Base-by-base conservation (phyloP, 2,888 invertebrate genomes). In the Tiphia femorata region DNA sequence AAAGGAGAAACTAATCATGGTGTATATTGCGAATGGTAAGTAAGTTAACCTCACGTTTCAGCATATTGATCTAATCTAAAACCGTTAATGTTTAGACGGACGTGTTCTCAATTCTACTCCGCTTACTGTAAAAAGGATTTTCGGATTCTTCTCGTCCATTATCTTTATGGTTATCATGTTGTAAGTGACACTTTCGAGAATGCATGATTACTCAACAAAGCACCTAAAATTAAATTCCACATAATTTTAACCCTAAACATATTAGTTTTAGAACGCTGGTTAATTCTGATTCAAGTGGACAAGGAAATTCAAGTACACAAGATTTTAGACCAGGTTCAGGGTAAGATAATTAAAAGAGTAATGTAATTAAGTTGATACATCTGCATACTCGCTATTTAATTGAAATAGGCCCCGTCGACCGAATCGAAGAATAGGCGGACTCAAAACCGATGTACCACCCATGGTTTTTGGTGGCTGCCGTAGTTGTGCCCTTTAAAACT, bases 391-490 rank as follows among this genome's bases (percentile, higher is more conserved):
- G 12, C 30, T 30, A 21, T 60, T 27, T 21, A 44, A 35, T 1
- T 27, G 33, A 19, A 58, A 0, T 38, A 78, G 78, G 10, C 67
- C 75, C 3, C 67, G 62, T 51, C 74, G 72, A 19, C 70, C 78
- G 20, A 63, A 51, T 2, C 75, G 76, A 7, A 71, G 62, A 58
- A 55, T 78, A n/a, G 76, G 75, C 12, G 66, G 75, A 51, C 65
- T 67, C 10, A 73, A 76, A 46, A 58, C 64, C 14, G 54, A 67
- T 12, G 48, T 5, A 51, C 47, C 4, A 57, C 74, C 8, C 49
- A 61, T 77, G 38, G 76, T 77, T 4, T 61, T 76, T 16, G 78
- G 77, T 27, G 79, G 80, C 10, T 80, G 80, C 40, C 70, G 68
- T 25, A 78, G 76, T 52, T 80, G 78, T 33, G 48, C 65, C 4